Conservation (phyloP, 2,113 vertebrate genomes). For the Nannobrachium achirus region DNA sequence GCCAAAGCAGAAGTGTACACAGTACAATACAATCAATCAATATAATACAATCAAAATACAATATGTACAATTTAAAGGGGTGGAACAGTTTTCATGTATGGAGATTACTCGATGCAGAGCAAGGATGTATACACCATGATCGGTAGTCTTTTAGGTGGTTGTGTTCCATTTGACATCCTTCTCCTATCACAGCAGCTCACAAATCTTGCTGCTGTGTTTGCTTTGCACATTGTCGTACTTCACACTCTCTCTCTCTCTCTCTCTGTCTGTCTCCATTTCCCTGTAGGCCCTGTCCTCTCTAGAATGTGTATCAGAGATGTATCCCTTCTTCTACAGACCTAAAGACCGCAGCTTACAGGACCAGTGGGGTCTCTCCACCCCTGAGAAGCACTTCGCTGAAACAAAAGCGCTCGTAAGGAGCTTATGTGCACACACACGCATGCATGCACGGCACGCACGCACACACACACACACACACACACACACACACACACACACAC, state of each 20-base stretch:
- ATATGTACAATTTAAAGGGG: no score
- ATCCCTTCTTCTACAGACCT: conserved; percentile 90
- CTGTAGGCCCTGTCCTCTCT: conserved; percentile 84
- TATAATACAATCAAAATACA: no score
- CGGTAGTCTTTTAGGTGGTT: no score
- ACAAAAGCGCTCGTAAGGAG: conserved; percentile 76
- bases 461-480: conserved; percentile 6
- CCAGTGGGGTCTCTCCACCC: conserved; percentile 76
- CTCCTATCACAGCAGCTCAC: no score
- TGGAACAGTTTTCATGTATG: no score
- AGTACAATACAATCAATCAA: no score
- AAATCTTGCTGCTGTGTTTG: no score
- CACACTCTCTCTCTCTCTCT: background rate
- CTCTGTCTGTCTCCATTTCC: conserved; percentile 17
- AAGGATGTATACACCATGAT: no score
- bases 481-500: conserved; percentile 8
- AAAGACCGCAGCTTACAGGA: conserved; percentile 69
- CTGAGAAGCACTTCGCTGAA: conserved; percentile 73
- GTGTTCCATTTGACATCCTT: no score
- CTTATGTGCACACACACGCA: background rate
- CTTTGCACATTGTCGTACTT: no score
- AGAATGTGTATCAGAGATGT: conserved; percentile 83
- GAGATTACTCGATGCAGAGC: no score
- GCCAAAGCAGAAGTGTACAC: no score
- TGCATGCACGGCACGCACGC: background rate